Evolutionary conservation across 2,888 invertebrate genomes (phyloP).

Genomic region (Microctonus aethiopoides): DNA sequence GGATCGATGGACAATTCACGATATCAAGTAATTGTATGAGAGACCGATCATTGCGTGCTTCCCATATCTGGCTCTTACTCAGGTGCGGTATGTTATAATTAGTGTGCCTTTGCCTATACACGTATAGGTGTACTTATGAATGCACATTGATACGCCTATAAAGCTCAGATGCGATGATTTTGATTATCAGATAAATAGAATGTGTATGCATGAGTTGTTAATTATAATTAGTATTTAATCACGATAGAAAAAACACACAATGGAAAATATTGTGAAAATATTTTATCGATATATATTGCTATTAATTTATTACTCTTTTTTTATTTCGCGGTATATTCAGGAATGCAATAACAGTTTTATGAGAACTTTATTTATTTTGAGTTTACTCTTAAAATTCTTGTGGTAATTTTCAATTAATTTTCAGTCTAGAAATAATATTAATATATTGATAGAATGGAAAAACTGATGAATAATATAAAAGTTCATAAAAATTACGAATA

Average conservation of each 20-base stretch:
- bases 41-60: constrained; percentile 40
- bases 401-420: neutral
- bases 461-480: too few relatives aligned
- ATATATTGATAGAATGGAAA: too few relatives aligned
- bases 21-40: constrained; percentile 4
- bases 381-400: neutral
- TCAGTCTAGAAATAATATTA: neutral
- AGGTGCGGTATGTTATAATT: constrained; percentile 58
- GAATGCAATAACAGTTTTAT: neutral
- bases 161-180: constrained; percentile 45
- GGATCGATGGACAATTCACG: constrained; percentile 15
- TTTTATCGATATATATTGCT: neutral
- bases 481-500: too few relatives aligned
- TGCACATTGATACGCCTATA: constrained; percentile 49
- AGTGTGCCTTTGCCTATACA: constrained; percentile 46
- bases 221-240: too few relatives aligned
- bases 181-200: too few relatives aligned
- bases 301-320: neutral
- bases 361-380: neutral
- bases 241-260: too few relatives aligned
- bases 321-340: neutral
- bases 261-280: neutral
- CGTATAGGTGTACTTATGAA: constrained; percentile 41
- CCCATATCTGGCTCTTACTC: constrained; percentile 49
- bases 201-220: too few relatives aligned